A percentile compares a stretch with the other conserved stretches of the same genome.
phyloP scores from a whole-genome alignment of 2,113 vertebrate species.

The Paratilapia polleni region DNA sequence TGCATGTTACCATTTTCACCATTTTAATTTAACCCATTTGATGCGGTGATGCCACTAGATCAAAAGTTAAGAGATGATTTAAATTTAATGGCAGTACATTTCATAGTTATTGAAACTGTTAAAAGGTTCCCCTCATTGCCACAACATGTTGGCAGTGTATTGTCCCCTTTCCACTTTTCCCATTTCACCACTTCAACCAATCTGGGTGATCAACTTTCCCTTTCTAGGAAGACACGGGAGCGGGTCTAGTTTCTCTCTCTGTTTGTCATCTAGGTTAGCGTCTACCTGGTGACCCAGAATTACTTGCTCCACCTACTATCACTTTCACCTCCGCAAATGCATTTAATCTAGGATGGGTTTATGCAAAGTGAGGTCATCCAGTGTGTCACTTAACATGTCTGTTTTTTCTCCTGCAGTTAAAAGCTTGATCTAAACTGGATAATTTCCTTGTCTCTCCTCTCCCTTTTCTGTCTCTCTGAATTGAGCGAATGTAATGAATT shows the following conservation, averaged over 20 bases:
- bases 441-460: slow-evolving; percentile 28
- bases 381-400: slow-evolving; percentile 26
- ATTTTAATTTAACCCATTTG: neutral
- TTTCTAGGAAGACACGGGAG: slow-evolving; percentile 6
- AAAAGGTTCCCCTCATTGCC: neutral
- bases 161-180: slow-evolving; percentile 1
- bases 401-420: slow-evolving; percentile 20
- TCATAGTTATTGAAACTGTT: neutral
- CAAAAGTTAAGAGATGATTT: slow-evolving; percentile 3
- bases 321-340: slow-evolving; percentile 25
- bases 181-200: slow-evolving; percentile 37
- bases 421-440: slow-evolving; percentile 22
- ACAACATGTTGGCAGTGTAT: neutral
- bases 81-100: neutral
- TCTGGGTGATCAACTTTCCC: slow-evolving; percentile 52
- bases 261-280: slow-evolving; percentile 35
- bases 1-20: neutral
- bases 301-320: slow-evolving; percentile 50
- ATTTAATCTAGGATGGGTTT: neutral
- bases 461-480: slow-evolving; percentile 5
- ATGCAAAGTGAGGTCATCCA: slow-evolving; percentile 22
- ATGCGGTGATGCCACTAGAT: neutral
- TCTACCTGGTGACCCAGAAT: slow-evolving; percentile 49
- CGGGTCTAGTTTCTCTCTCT: slow-evolving; percentile 46
- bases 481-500: slow-evolving; percentile 49